phyloP scores from a whole-genome alignment of 2,797 vertebrate genomes.

The Discoglossus pictus region DNA sequence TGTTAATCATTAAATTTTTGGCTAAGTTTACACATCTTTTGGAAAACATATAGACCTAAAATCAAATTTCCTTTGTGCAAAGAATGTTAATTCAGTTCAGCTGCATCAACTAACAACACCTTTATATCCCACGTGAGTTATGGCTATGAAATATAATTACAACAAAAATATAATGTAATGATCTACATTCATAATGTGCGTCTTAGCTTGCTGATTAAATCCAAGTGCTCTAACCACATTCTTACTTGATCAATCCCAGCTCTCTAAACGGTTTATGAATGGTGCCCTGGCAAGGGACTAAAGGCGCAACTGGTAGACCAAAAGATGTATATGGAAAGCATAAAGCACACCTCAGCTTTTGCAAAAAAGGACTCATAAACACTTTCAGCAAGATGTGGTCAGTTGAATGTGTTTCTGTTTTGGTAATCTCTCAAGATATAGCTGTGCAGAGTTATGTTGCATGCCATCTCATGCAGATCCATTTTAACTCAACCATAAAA shows the following conservation, averaged over 20 bases:
- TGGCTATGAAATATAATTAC: not conserved
- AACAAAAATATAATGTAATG: not conserved
- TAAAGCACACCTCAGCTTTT: no score
- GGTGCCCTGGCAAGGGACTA: no score
- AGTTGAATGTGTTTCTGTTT: no score
- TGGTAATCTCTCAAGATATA: no score
- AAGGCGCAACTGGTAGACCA: no score
- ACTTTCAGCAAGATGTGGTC: no score
- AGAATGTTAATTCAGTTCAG: conserved; percentile 1
- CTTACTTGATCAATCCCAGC: not conserved
- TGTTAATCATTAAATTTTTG: not conserved
- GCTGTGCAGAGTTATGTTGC: no score
- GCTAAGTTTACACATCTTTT: not conserved
- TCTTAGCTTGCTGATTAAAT: not conserved
- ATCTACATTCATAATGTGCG: no score
- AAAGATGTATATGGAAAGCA: no score
- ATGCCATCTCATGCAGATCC: conserved; percentile 6
- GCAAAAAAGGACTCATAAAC: no score
- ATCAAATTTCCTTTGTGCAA: not conserved
- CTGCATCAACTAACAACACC: conserved; percentile 1
- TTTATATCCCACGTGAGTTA: not conserved
- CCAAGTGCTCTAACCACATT: conserved; percentile 9
- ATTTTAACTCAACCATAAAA: conserved; percentile 1
- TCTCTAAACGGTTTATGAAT: no score
- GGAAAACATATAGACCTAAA: conserved; percentile 2